These are phyloP conservation scores for Endotricha flammealis DNA, from an alignment of 2,888 invertebrate genomes.

Conservation along the genomic window DNA sequence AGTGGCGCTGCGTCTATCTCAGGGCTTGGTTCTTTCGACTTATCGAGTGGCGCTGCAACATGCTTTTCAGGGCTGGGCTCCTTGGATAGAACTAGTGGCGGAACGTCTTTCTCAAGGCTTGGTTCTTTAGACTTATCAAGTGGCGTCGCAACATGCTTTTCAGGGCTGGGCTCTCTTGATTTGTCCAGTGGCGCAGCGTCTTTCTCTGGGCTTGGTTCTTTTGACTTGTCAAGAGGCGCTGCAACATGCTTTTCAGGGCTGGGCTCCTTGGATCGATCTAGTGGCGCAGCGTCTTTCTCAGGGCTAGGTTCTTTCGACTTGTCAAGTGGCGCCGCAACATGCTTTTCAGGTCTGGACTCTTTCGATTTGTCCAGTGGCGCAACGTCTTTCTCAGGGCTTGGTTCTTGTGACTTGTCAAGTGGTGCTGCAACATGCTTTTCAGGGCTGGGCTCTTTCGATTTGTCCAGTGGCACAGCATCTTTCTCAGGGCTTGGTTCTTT, in stretches of 20 bases:
- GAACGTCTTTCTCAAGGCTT: not conserved
- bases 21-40: conserved; percentile 11
- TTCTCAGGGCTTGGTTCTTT: not conserved
- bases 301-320: conserved; percentile 2
- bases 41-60: conserved; percentile 2
- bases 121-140: conserved; percentile 3
- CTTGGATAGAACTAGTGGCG: not conserved
- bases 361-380: not conserved
- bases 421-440: not conserved
- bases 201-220: conserved; percentile 1
- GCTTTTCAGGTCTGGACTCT: not conserved
- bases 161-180: conserved; percentile 9
- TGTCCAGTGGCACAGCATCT: not conserved
- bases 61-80: conserved; percentile 7
- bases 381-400: conserved; percentile 3
- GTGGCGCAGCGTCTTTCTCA: not conserved
- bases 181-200: conserved; percentile 7
- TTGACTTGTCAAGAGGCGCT: not conserved
- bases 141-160: not conserved
- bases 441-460: conserved; percentile 8
- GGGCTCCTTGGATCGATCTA: not conserved
- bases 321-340: not conserved
- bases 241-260: not conserved
- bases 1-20: not conserved
- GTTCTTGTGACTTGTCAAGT: conserved; percentile 5